phyloP scores from a whole-genome alignment of 1,140 invertebrate genomes.

The Penaeus indicus region DNA sequence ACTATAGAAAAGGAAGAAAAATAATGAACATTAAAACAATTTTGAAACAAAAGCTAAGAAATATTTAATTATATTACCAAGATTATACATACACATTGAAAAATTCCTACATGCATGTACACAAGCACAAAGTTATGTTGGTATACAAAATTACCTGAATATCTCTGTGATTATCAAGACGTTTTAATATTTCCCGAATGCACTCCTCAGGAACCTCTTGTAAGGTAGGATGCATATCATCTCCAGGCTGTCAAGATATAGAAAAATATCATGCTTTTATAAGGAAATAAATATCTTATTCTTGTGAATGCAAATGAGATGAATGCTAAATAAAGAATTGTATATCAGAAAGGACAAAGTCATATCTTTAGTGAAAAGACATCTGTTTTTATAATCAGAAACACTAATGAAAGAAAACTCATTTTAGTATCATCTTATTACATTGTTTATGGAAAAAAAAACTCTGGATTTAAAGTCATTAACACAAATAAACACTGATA shows the following conservation, averaged over 20 bases:
- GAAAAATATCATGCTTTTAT: background rate
- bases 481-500: too few species aligned
- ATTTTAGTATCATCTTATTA: too few species aligned
- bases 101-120: too few species aligned
- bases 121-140: background rate
- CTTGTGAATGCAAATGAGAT: too few species aligned
- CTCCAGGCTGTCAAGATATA: conserved; percentile 78
- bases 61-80: background rate
- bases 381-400: too few species aligned
- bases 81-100: background rate
- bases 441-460: too few species aligned
- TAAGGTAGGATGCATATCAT: conserved; percentile 85
- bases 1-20: background rate
- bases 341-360: too few species aligned
- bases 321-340: too few species aligned
- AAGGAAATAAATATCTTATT: background rate
- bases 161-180: conserved; percentile 92
- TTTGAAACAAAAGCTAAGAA: background rate
- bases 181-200: conserved; percentile 88
- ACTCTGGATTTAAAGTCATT: too few species aligned
- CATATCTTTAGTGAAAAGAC: too few species aligned
- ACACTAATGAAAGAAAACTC: too few species aligned
- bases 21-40: background rate
- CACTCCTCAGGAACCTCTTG: conserved; percentile 94
- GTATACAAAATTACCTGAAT: conserved; percentile 72